Conservation (phyloP, 2,797 vertebrate species). For the Amazona ochrocephala region DNA sequence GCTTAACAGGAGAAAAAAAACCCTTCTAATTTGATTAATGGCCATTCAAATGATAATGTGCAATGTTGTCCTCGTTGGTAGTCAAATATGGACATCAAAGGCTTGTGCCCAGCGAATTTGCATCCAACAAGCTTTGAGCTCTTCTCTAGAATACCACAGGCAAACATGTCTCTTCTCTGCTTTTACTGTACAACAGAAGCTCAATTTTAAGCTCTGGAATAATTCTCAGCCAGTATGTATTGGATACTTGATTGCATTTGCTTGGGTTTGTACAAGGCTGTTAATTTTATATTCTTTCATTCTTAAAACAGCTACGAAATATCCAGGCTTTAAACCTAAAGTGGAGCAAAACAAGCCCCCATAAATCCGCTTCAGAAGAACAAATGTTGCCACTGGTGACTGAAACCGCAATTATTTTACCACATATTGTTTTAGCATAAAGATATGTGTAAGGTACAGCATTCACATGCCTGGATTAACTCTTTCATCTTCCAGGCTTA, state of each 20-base stretch:
- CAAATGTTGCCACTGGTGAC: conserved; percentile 16
- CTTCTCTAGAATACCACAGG: not conserved
- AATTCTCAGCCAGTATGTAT: not conserved
- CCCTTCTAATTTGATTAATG: not conserved
- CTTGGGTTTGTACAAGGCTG: not conserved
- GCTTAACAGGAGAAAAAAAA: not conserved
- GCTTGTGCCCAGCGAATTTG: not conserved
- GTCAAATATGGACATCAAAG: not conserved
- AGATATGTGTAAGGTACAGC: not conserved
- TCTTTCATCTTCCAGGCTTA: not conserved
- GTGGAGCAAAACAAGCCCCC: not conserved
- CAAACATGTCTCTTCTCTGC: not conserved
- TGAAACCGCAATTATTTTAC: not conserved
- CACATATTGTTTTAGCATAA: conserved; percentile 13
- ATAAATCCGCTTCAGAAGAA: conserved; percentile 10
- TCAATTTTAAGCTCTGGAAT: not conserved
- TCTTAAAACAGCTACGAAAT: not conserved
- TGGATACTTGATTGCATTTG: not conserved
- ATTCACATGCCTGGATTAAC: not conserved
- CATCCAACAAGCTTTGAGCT: not conserved
- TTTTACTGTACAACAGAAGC: not conserved
- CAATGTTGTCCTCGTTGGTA: not conserved
- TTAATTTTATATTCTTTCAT: not conserved
- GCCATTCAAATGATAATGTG: not conserved
- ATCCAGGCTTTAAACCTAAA: not conserved